Percentiles rank a stretch among this genome's conserved stretches.
Evolutionary conservation across 2,113 vertebrate species (phyloP).

Genomic region (Pseudopodoces humilis): DNA sequence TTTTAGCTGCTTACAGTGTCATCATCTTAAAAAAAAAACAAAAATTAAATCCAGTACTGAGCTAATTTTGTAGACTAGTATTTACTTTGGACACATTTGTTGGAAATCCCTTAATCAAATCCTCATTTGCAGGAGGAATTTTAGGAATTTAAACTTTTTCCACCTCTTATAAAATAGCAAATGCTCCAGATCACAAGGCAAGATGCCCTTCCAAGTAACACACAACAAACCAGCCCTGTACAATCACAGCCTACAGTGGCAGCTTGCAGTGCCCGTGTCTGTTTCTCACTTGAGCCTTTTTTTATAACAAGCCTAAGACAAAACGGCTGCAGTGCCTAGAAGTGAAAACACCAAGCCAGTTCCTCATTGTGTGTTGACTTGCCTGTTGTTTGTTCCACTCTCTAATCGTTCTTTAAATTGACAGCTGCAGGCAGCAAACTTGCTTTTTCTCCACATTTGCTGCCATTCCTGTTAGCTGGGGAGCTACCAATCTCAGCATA

Average conservation of each 20-base stretch:
- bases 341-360: background rate
- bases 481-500: background rate
- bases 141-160: background rate
- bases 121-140: background rate
- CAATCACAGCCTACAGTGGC: background rate
- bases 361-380: background rate
- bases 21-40: background rate
- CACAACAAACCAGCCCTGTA: background rate
- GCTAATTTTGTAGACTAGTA: background rate
- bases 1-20: background rate
- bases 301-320: background rate
- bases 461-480: background rate
- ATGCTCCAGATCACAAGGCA: background rate
- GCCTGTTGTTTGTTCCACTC: background rate
- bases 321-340: background rate
- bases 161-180: background rate
- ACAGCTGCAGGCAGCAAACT: background rate
- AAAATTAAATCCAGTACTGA: background rate
- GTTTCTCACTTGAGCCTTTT: background rate
- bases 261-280: accelerated
- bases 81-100: background rate
- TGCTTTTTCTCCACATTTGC: background rate
- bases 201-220: background rate
- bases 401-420: background rate
- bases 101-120: background rate